These are phyloP conservation scores for Tachysurus fulvidraco DNA, from an alignment of 2,113 vertebrate species.

Conservation along the genomic window DNA sequence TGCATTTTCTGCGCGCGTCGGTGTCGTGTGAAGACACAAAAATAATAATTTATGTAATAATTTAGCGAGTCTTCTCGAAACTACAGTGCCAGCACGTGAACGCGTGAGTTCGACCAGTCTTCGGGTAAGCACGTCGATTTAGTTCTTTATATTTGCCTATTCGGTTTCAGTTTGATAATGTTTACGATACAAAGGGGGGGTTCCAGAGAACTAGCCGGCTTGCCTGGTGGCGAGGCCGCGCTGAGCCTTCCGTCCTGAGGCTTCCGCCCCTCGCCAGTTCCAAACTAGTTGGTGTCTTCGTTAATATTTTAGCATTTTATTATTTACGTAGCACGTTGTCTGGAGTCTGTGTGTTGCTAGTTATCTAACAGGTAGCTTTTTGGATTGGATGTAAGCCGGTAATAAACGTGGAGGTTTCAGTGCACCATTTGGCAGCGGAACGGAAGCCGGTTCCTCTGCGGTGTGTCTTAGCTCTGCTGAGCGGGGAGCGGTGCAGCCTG, in stretches of 20 bases:
- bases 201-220: constrained; percentile 27
- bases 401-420: neutral
- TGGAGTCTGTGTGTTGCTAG: neutral
- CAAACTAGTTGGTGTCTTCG: neutral
- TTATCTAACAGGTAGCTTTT: neutral
- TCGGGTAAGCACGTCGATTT: constrained; percentile 44
- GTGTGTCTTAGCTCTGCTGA: constrained; percentile 73
- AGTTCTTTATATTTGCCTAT: neutral
- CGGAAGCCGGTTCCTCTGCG: constrained; percentile 73
- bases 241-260: constrained; percentile 14
- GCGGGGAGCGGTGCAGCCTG: constrained; percentile 64
- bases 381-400: neutral
- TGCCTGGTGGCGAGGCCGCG: neutral
- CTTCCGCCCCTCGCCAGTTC: constrained; percentile 2
- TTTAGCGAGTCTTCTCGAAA: constrained; percentile 17
- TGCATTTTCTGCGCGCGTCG: constrained; percentile 52
- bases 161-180: neutral
- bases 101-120: neutral
- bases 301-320: neutral
- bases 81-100: neutral
- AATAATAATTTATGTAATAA: constrained; percentile 34
- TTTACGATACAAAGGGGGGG: constrained; percentile 18
- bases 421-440: neutral
- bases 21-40: constrained; percentile 45
- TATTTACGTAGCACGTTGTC: neutral